Percentiles rank a stretch among this genome's conserved stretches.
Evolutionary conservation across 2,113 vertebrate species (phyloP).

Genomic region (Oreochromis spilurus): DNA sequence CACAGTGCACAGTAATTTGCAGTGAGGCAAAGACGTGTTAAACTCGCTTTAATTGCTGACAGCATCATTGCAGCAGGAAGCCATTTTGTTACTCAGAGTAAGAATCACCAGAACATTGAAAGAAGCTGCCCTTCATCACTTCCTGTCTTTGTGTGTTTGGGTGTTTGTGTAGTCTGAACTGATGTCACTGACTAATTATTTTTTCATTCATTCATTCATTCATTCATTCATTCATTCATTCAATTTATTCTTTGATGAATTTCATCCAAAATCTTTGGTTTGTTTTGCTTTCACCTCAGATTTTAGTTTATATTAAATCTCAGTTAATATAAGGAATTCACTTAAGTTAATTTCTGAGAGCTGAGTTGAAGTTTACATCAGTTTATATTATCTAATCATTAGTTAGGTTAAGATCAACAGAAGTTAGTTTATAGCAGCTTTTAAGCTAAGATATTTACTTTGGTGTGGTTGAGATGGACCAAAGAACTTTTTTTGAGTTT

Average conservation of each 20-base stretch:
- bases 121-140: not conserved
- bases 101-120: not conserved
- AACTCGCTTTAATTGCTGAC: slow-evolving; percentile 55
- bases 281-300: not conserved
- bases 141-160: not conserved
- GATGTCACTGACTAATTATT: not conserved
- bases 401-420: not conserved
- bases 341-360: not conserved
- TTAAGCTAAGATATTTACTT: not conserved
- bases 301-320: not conserved
- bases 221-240: not conserved
- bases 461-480: not conserved
- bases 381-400: not conserved
- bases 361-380: not conserved
- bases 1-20: slow-evolving; percentile 55
- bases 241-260: not conserved
- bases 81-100: not conserved
- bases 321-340: not conserved
- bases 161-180: not conserved
- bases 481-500: not conserved
- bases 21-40: slow-evolving; percentile 54
- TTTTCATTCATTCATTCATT: not conserved
- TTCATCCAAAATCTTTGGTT: not conserved
- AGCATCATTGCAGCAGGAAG: slow-evolving; percentile 1
- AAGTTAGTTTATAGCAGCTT: not conserved